Base-by-base conservation (phyloP, 2,113 vertebrate species). In the Ailuropoda melanoleuca region DNA sequence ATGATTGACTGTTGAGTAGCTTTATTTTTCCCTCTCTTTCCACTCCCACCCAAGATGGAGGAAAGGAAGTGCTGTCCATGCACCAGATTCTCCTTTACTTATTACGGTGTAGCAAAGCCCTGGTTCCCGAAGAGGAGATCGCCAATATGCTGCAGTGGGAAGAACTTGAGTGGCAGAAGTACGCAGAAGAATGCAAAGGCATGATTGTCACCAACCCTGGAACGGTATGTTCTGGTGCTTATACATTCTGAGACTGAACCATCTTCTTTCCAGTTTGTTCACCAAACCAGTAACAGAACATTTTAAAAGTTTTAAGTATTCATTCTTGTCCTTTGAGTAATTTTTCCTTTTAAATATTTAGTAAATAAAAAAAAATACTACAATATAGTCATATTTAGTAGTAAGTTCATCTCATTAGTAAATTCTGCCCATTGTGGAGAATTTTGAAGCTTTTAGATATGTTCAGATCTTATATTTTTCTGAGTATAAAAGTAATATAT, bases 131-230 rank as follows among this genome's bases (percentile, higher is more conserved):
- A 98, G 99, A 99, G 98, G 99, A 99, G 98, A 99, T 99, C 50
- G 99, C 99, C 53, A 99, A 99, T 97, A 99, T 99, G 99, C 99
- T 99, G 77, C 99, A 99, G 98, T 99, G 99, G 99, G 99, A 99
- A 98, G 99, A 99, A 96, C 98, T 99, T 15, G 99, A 99, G 95
- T 99, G 99, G 99, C 99, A 99, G 99, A 99, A 99, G 88, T 99
- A 99, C 0, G 99, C 99, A 0, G 99, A 99, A 92, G 99, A 99
- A 98, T 99, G 99, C 98, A 99, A 99, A 98, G 99, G 99, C 97
- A 99, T 99, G 99, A 99, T 99, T 0, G 99, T 99, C 97, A 99
- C 99, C 98, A 99, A 99, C 98, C 99, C 99, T 17, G 99, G 99
- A 97, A 99, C 99, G 99, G 99, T 99, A 98, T 75, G 97, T 87